A percentile compares a stretch with the other conserved stretches of the same genome.
Evolutionary conservation across 2,888 invertebrate genomes (phyloP).

Genomic region (Drosophila pegasa): DNA sequence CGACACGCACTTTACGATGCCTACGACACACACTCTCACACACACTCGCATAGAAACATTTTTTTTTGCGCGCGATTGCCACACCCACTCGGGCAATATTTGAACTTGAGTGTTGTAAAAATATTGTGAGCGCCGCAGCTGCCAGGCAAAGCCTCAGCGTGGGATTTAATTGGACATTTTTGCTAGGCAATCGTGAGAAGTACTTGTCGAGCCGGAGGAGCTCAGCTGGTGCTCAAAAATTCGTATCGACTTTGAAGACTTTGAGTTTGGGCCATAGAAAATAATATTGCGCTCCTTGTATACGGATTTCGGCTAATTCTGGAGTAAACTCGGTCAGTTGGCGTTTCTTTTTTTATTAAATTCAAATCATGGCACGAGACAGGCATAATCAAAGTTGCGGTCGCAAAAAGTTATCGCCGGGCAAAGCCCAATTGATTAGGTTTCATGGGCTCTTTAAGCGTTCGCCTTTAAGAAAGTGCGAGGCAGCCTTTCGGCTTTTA

Average conservation of each 20-base stretch:
- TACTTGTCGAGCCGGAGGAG: slow-evolving; percentile 16
- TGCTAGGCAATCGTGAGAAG: slow-evolving; percentile 47
- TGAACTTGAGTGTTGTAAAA: slow-evolving; percentile 16
- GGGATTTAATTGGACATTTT: slow-evolving; percentile 48
- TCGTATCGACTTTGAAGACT: slow-evolving; percentile 35
- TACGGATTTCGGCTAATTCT: slow-evolving; percentile 11
- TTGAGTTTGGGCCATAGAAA: slow-evolving; percentile 36
- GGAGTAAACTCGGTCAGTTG: slow-evolving; percentile 6
- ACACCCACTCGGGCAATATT: slow-evolving; percentile 21
- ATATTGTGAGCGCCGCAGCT: slow-evolving; percentile 30
- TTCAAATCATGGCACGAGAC: slow-evolving; percentile 21
- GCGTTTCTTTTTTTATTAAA: background rate
- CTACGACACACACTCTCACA: slow-evolving; percentile 63
- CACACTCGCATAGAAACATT: slow-evolving; percentile 31
- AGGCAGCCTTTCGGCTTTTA: slow-evolving; percentile 29
- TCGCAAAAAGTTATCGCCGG: slow-evolving; percentile 10
- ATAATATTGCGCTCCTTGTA: slow-evolving; percentile 22
- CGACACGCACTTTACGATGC: slow-evolving; percentile 61
- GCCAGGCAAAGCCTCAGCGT: slow-evolving; percentile 13
- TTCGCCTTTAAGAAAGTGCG: slow-evolving; percentile 23
- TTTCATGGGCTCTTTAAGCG: slow-evolving; percentile 37
- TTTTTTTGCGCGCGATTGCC: slow-evolving; percentile 8
- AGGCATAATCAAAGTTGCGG: slow-evolving; percentile 8
- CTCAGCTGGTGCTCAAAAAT: slow-evolving; percentile 51
- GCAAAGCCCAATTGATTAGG: slow-evolving; percentile 34